Conservation (phyloP, 1,140 invertebrate species). For the Macrotrachela quadricornifera region DNA sequence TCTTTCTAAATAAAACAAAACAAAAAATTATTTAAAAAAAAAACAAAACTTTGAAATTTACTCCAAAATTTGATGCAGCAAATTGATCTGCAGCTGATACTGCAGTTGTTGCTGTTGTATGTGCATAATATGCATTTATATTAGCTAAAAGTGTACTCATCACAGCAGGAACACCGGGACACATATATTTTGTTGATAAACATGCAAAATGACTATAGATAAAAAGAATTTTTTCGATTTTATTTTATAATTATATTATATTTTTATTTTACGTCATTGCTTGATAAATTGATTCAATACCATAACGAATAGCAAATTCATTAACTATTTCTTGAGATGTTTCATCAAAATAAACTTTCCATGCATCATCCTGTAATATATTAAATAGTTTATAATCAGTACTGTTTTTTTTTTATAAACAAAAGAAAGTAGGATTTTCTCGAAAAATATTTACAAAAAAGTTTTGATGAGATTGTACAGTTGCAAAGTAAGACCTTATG, state of each 20-base stretch:
- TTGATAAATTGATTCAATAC: constrained; percentile 97
- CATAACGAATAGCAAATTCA: constrained; percentile 99
- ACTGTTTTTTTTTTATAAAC: too few species aligned
- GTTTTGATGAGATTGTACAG: too few species aligned
- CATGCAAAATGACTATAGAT: constrained; percentile 65
- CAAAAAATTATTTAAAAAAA: too few species aligned
- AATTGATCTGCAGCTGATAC: constrained; percentile 96
- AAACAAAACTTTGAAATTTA: too few species aligned
- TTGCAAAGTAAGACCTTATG: too few species aligned
- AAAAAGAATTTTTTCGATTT: too few species aligned
- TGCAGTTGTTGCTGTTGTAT: constrained; percentile 78
- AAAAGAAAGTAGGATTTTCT: too few species aligned
- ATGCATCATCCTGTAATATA: constrained; percentile 32
- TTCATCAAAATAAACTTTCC: constrained; percentile 98
- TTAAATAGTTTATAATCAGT: too few species aligned
- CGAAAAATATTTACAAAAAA: too few species aligned
- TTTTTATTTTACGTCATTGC: constrained; percentile 57
- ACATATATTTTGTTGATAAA: constrained; percentile 93
- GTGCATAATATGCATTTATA: constrained; percentile 98
- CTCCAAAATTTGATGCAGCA: constrained; percentile 92
- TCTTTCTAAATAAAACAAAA: constrained; percentile 49
- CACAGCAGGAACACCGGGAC: constrained; percentile 86
- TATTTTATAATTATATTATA: too few species aligned
- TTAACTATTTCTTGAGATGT: constrained; percentile 92
- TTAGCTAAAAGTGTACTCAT: constrained; percentile 96